Evolutionary conservation across 2,113 vertebrate genomes (phyloP), one percentile per base, ranked within the genome.

Genomic region (Mola mola): DNA sequence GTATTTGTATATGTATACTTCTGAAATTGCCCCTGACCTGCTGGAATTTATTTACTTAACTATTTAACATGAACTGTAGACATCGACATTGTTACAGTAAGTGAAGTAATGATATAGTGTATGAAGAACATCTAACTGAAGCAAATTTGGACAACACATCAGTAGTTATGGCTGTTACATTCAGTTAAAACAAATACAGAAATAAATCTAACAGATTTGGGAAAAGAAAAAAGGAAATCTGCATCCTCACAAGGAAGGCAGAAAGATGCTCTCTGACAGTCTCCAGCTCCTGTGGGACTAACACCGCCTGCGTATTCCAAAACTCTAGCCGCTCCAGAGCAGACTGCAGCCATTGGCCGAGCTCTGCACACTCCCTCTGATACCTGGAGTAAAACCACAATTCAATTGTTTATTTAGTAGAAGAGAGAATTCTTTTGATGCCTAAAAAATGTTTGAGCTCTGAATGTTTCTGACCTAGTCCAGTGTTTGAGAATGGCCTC

Each of bases 401-500:
- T 15, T 29, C 1, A 40, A 24, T 41, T 20, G 52, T 5, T 8
- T 8, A 29, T 29, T 29, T 29, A 29, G 28, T 9, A 29, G 9
- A 29, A 29, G n/a, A 29, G 1, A 29, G 37, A n/a, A 16, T 37
- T 37, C 13, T 37, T n/a, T 33, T 62, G 1, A 47, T 38, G 16
- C 2, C 12, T 40, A 19, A 31, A 52, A 21, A 21, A 11, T 11
- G n/a, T n/a, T n/a, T n/a, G n/a, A 12, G 20, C 2, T 16, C 8
- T 13, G 20, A 24, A 33, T 44, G 26, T 36, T 20, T 58, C 84
- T 71, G 89, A 98, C 97, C 96, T 96, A 87, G 93, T 96, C 96
- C 96, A 98, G 85, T 97, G 95, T 84, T 94, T 97, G 40, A 99
- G 79, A 61, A 96, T 95, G 34, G 93, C 94, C 85, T 98, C 95